Evolutionary conservation across 2,797 vertebrate species (phyloP).

Genomic region (Menidia menidia): DNA sequence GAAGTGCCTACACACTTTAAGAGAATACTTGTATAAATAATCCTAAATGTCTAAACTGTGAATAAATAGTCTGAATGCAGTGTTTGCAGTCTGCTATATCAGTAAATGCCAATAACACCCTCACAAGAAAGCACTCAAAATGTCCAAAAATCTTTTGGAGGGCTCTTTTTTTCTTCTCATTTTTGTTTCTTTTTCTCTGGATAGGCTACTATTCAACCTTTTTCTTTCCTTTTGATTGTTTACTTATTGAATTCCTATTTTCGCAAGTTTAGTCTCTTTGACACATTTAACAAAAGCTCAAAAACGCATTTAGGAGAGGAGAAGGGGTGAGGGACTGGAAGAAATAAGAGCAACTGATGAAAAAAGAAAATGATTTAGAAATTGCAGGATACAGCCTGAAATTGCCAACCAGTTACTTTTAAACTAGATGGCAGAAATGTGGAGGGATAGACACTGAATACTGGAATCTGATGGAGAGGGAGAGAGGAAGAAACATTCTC

Average conservation of each 20-base stretch:
- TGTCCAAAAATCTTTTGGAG: constrained; percentile 46
- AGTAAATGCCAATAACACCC: constrained; percentile 5
- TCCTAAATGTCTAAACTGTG: background rate
- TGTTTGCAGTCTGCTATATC: too few species aligned
- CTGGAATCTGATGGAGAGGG: constrained; percentile 22
- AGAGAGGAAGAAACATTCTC: constrained; percentile 25
- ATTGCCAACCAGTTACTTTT: constrained; percentile 13
- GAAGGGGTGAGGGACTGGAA: background rate
- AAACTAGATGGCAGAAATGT: constrained; percentile 4
- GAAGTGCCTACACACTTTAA: too few species aligned
- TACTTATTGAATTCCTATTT: constrained; percentile 64
- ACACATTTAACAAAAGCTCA: constrained; percentile 68
- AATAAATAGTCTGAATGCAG: constrained; percentile 23
- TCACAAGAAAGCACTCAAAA: constrained; percentile 28
- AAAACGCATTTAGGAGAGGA: constrained; percentile 30
- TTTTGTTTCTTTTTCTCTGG: constrained; percentile 29
- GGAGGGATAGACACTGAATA: constrained; percentile 18
- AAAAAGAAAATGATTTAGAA: constrained; percentile 37
- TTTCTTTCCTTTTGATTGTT: constrained; percentile 57
- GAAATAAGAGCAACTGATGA: constrained; percentile 20
- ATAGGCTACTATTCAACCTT: constrained; percentile 53
- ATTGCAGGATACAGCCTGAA: constrained; percentile 40
- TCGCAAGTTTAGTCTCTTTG: constrained; percentile 56
- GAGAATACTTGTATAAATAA: too few species aligned
- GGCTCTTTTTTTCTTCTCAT: constrained; percentile 14